phyloP scores from a whole-genome alignment of 2,797 vertebrate genomes.

The Nyctalus aviator region DNA sequence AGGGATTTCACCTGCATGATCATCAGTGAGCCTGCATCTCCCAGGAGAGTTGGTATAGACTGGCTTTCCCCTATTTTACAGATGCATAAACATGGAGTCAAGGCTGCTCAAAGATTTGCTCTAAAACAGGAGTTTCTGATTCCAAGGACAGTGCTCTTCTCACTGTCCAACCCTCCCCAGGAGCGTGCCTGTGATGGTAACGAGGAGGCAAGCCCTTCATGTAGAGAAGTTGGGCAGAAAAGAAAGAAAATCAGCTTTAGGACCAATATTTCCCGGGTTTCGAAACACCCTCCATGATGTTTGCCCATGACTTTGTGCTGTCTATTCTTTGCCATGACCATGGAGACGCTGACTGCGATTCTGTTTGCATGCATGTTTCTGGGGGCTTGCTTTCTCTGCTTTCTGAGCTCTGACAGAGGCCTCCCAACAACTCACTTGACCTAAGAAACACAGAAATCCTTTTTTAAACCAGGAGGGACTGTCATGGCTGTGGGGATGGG shows the following conservation, averaged over 20 bases:
- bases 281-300: neutral
- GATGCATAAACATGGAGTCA: neutral
- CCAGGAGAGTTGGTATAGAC: neutral
- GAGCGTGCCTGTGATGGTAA: neutral
- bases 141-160: neutral
- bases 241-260: neutral
- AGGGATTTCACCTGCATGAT: neutral
- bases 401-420: neutral
- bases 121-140: neutral
- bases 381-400: neutral
- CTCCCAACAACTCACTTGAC: neutral
- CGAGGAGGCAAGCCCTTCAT: neutral
- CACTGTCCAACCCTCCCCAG: neutral
- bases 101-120: neutral
- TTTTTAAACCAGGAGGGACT: neutral
- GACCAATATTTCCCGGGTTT: neutral
- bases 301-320: accelerated
- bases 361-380: neutral
- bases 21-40: neutral
- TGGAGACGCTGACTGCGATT: accelerated
- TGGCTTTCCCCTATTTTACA: neutral
- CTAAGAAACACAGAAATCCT: neutral
- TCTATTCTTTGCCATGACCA: neutral
- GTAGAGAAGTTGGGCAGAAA: neutral
- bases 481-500: neutral